Conservation (phyloP, 2,888 invertebrate species). For the Hololepta plana region DNA sequence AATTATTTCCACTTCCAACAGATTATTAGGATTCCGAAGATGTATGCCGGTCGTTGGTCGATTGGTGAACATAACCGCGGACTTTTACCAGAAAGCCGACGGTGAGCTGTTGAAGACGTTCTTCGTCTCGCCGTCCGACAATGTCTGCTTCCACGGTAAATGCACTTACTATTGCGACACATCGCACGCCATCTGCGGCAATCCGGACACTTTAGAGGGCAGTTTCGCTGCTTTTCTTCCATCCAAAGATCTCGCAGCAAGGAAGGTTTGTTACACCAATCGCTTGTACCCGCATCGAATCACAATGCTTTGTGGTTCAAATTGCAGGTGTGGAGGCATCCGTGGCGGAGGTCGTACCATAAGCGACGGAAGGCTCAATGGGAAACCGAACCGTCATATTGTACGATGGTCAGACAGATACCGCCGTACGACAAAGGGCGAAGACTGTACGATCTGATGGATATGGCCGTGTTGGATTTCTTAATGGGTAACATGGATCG, state of each 20-base stretch:
- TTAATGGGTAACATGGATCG: constrained; percentile 97
- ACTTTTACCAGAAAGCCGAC: constrained; percentile 85
- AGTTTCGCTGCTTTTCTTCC: constrained; percentile 94
- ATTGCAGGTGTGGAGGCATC: constrained; percentile 75
- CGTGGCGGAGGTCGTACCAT: constrained; percentile 94
- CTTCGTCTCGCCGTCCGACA: constrained; percentile 83
- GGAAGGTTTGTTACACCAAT: constrained; percentile 63
- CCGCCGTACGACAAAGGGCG: constrained; percentile 85
- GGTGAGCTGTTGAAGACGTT: constrained; percentile 81
- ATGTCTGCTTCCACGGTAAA: constrained; percentile 82
- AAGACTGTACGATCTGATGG: constrained; percentile 83
- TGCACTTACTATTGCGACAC: constrained; percentile 88
- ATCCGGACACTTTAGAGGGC: constrained; percentile 87
- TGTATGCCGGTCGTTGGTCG: constrained; percentile 94
- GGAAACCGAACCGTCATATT: constrained; percentile 90
- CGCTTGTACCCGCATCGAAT: too few relatives aligned
- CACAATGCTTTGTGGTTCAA: too few relatives aligned
- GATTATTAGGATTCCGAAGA: constrained; percentile 82
- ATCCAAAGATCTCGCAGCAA: constrained; percentile 57
- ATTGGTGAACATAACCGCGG: constrained; percentile 84
- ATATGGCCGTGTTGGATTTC: constrained; percentile 93
- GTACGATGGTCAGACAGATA: constrained; percentile 67
- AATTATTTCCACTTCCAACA: constrained; percentile 30
- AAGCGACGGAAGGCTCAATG: constrained; percentile 93
- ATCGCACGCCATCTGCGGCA: constrained; percentile 85